Evolutionary conservation across 2,113 vertebrate genomes (phyloP).

Genomic region (Reinhardtius hippoglossoides): DNA sequence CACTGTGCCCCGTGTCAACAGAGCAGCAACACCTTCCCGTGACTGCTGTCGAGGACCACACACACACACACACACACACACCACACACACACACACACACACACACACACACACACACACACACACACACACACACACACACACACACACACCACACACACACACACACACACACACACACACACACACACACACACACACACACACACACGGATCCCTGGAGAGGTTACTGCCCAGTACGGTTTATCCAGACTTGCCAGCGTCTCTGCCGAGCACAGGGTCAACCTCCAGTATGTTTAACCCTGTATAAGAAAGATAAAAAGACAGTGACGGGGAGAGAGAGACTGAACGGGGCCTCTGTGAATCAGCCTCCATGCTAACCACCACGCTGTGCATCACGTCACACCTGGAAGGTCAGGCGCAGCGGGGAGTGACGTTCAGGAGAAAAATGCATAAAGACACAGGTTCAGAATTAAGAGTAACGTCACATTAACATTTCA

Average conservation of each 20-base stretch:
- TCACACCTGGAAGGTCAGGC: constrained; percentile 65
- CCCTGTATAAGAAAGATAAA: constrained; percentile 21
- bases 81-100: not conserved
- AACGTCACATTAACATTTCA: constrained; percentile 30
- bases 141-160: not conserved
- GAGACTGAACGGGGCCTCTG: constrained; percentile 44
- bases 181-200: not conserved
- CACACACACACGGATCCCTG: not conserved
- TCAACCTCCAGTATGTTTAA: constrained; percentile 41
- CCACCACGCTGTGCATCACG: constrained; percentile 66
- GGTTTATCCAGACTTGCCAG: constrained; percentile 50
- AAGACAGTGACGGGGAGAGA: constrained; percentile 31
- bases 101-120: not conserved
- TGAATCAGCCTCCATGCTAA: constrained; percentile 55
- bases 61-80: not conserved
- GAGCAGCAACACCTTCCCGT: constrained; percentile 27
- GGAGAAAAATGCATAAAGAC: constrained; percentile 26
- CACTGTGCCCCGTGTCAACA: constrained; percentile 56
- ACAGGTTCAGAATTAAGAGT: constrained; percentile 38
- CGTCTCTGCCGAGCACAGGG: constrained; percentile 30
- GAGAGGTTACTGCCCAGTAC: constrained; percentile 17
- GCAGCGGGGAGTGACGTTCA: constrained; percentile 44
- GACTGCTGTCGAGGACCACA: constrained; percentile 11
- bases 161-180: not conserved
- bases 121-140: not conserved